Evolutionary conservation across 2,888 invertebrate genomes (phyloP), one percentile per base, ranked within the genome.

Genomic region (Drosophila anomelani): DNA sequence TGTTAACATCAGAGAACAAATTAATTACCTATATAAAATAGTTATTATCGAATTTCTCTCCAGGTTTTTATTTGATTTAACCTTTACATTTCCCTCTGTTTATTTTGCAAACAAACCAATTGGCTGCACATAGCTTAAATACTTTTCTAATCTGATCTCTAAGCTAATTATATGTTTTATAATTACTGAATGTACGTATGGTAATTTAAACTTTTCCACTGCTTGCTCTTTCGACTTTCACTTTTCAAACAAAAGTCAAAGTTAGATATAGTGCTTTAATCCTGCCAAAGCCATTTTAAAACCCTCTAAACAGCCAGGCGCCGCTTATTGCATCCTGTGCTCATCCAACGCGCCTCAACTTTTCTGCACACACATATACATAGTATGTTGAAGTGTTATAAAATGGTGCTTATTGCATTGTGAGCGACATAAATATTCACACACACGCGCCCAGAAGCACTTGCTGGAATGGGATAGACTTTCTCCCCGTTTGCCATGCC

Each of bases 371-470:
- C 34, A 20, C 34, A 51, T 15, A 36, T 6, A 41, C 56, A 10
- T 10, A 17, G 17, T 32, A 51, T 61, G 72, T 41, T 76, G 64
- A 69, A 54, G 62, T 62, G 61, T 76, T 67, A 79, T 85, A 81
- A 85, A 87, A 85, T 54, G 39, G 20, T 64, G 51, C 63, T 74
- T 79, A 77, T 81, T 72, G 73, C 75, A 75, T 53, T 68, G 66
- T 73, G 44, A 73, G 54, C 26, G 43, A 20, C 69, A 68, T 58
- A 74, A 74, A 74, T 66, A 74, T 58, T 66, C 74, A 49, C 64
- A 66, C 58, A 57, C 58, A 60, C 58, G 60, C 54, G 61, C 61
- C 17, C 43, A 15, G 29, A 32, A 32, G 56, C 49, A 61, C 55
- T 49, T 20, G 55, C 46, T 36, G 43, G 41, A 41, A 59, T 54